A percentile compares a stretch with the other conserved stretches of the same genome.
phyloP scores from a whole-genome alignment of 2,888 invertebrate genomes.

The Paralinhomoeus sp. region DNA sequence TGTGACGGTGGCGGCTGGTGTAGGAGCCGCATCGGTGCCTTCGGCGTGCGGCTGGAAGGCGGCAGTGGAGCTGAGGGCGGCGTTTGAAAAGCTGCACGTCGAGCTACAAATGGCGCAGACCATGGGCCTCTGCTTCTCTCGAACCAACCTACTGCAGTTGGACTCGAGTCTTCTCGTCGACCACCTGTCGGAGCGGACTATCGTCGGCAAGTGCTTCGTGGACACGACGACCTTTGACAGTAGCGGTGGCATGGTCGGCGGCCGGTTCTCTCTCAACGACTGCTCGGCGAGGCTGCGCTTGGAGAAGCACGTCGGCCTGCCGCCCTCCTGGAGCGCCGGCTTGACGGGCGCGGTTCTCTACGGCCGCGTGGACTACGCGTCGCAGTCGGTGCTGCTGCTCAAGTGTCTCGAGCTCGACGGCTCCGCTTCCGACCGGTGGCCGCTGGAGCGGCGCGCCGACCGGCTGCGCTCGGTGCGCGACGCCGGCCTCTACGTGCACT shows the following conservation, averaged over 20 bases:
- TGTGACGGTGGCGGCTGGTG: no score
- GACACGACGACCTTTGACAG: slow-evolving; percentile 77
- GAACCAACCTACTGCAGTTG: neutral
- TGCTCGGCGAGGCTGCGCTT: slow-evolving; percentile 36
- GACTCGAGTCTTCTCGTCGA: neutral
- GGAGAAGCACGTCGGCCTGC: neutral
- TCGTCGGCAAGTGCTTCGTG: slow-evolving; percentile 63
- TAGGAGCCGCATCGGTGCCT: no score
- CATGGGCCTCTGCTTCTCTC: slow-evolving; percentile 44
- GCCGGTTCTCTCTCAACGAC: slow-evolving; percentile 66
- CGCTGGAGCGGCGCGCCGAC: no score
- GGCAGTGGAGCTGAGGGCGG: slow-evolving; percentile 74
- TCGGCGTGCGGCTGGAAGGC: slow-evolving; percentile 33
- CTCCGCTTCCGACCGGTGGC: no score
- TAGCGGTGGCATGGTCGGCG: slow-evolving; percentile 88
- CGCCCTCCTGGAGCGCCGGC: neutral
- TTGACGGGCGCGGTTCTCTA: no score
- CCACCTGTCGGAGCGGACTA: slow-evolving; percentile 54
- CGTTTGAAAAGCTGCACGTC: slow-evolving; percentile 80
- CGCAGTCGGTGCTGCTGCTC: no score
- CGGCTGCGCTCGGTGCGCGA: slow-evolving; percentile 5
- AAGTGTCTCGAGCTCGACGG: no score
- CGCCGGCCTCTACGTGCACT: slow-evolving; percentile 5
- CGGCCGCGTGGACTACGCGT: no score
- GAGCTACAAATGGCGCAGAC: slow-evolving; percentile 94